Evolutionary conservation across 2,888 invertebrate species (phyloP).

Genomic region (Anthrax anthrax): DNA sequence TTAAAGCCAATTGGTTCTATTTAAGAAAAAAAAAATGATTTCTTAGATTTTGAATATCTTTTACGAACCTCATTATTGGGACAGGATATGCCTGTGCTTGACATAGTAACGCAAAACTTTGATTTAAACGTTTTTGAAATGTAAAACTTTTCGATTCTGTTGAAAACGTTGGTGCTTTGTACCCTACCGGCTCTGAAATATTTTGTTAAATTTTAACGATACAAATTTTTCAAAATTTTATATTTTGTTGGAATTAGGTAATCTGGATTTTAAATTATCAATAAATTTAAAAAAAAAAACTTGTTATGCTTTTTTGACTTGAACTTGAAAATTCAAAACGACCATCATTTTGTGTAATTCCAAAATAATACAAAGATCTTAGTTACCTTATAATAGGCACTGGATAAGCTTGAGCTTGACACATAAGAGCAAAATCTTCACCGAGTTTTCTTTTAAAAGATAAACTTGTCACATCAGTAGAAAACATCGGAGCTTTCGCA

Average conservation of each 20-base stretch:
- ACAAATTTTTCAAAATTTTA: too few relatives aligned
- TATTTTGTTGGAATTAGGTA: too few relatives aligned
- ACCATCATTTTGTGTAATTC: too few relatives aligned
- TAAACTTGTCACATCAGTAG: slow-evolving; percentile 30
- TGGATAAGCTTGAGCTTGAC: slow-evolving; percentile 41
- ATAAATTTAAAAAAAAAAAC: too few relatives aligned
- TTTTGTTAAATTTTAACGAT: background rate
- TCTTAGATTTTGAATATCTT: too few relatives aligned
- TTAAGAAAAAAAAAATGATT: background rate
- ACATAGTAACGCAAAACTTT: slow-evolving; percentile 43
- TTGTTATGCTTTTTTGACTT: too few relatives aligned
- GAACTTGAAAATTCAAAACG: background rate
- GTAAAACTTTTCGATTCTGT: slow-evolving; percentile 31
- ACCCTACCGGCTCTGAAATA: slow-evolving; percentile 42
- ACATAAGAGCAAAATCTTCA: slow-evolving; percentile 34
- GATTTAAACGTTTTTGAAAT: slow-evolving; percentile 18
- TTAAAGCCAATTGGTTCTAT: slow-evolving; percentile 46
- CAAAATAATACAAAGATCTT: too few relatives aligned
- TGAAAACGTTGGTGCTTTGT: slow-evolving; percentile 40
- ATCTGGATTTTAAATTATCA: too few relatives aligned
- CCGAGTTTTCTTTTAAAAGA: slow-evolving; percentile 22
- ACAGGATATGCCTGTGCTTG: slow-evolving; percentile 53
- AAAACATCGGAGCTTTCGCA: slow-evolving; percentile 36
- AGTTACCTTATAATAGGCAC: slow-evolving; percentile 28
- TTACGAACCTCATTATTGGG: slow-evolving; percentile 43